phyloP scores from a whole-genome alignment of 2,888 invertebrate genomes.

The Ophion costatus region DNA sequence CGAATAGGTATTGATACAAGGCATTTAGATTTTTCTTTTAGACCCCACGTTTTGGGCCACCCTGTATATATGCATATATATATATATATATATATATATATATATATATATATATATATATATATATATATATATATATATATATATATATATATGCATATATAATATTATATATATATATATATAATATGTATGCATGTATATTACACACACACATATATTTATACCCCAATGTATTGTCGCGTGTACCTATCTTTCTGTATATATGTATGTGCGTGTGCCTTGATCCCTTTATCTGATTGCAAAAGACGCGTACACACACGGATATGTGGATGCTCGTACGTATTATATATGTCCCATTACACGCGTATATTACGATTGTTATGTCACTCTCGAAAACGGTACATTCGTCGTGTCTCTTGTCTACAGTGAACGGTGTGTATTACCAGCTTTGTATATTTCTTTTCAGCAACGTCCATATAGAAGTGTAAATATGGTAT shows the following conservation, averaged over 20 bases:
- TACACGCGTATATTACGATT: constrained; percentile 19
- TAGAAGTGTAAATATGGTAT: not conserved
- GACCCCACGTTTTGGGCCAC: not conserved
- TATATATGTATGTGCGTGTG: constrained; percentile 3
- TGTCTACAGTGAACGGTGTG: not conserved
- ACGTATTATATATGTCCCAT: constrained; percentile 10
- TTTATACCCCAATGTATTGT: too few relatives aligned
- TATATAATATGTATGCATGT: not conserved
- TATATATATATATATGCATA: constrained; percentile 15
- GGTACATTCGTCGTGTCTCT: constrained; percentile 36
- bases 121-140: constrained; percentile 26
- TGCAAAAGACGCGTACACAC: constrained; percentile 50
- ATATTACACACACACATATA: too few relatives aligned
- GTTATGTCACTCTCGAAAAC: constrained; percentile 62
- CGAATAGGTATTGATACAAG: not conserved
- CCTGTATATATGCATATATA: constrained; percentile 4
- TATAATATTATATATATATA: constrained; percentile 31
- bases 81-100: constrained; percentile 31
- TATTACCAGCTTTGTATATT: constrained; percentile 6
- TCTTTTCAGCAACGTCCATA: not conserved
- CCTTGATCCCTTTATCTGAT: constrained; percentile 69
- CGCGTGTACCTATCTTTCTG: constrained; percentile 6
- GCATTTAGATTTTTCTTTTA: not conserved
- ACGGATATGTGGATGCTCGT: not conserved
- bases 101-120: constrained; percentile 3